Evolutionary conservation across 2,888 invertebrate species (phyloP), one percentile per base, ranked within the genome.

Genomic region (Tetragonisca angustula): DNA sequence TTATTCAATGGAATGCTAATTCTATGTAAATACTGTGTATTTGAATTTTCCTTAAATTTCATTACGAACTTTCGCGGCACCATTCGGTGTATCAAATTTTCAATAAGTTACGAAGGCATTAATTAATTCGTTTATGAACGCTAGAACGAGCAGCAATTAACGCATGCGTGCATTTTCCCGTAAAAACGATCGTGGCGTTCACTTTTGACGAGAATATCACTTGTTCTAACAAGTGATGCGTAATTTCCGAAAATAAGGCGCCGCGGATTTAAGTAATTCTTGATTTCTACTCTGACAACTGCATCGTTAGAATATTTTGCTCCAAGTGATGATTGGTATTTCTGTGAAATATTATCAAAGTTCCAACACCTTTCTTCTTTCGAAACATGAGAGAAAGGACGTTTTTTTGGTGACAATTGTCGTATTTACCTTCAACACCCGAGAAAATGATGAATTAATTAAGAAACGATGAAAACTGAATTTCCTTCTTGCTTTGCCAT

Each of bases 1-100:
- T 64, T 64, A 64, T 64, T 64, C 64, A 32, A 64, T 64, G 32
- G 13, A 32, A 64, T 64, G 21, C 21, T 64, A 64, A 64, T 64
- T 64, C 21, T 21, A 64, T 64, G 32, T 21, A 64, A 64, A 64
- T 32, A 27, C 4, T 2, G 19, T 32, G 32, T 13, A 11, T 64
- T 64, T 32, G 13, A 36, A 64, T 36, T 32, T 64, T 64, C 32
- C 21, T 32, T 5, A 32, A 64, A 64, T 13, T 64, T 64, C 32
- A 64, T 32, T 64, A 64, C 13, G 2, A 32, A 21, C 21, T 56
- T 56, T n/a, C 2, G 43, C 56, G 2, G n/a, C n/a, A 56, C 11
- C n/a, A 5, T 32, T 64, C 32, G 11, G 36, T 32, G 13, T 13
- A 64, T 32, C 13, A 32, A 5, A 32, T 64, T 64, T 64, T 64